These are phyloP conservation scores for Otus sunia DNA, from an alignment of 2,113 vertebrate species.

Conservation along the genomic window DNA sequence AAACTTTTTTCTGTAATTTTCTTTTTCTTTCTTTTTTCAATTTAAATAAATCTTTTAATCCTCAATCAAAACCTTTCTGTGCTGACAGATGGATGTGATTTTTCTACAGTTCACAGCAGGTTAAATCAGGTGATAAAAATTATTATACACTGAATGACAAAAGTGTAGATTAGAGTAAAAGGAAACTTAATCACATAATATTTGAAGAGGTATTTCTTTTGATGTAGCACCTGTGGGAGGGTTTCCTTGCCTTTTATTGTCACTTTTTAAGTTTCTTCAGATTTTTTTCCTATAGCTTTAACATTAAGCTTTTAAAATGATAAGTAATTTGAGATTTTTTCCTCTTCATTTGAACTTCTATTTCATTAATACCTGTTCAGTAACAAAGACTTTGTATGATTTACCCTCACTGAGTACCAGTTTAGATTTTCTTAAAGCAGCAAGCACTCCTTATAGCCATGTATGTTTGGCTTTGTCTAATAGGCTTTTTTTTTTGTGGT, in stretches of 20 bases:
- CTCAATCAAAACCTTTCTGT: neutral
- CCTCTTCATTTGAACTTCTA: conserved; percentile 27
- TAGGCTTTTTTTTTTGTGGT: conserved; percentile 23
- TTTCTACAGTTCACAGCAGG: neutral
- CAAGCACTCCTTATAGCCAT: conserved; percentile 22
- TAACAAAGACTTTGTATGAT: neutral
- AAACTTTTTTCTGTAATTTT: neutral
- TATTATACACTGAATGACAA: neutral
- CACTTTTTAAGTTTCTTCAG: neutral
- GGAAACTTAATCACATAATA: neutral
- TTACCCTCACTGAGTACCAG: neutral
- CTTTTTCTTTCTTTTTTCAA: neutral
- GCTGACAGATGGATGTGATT: neutral
- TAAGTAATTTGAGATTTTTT: neutral
- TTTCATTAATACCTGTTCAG: neutral
- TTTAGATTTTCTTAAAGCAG: conserved; percentile 55
- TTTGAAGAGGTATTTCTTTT: conserved; percentile 14
- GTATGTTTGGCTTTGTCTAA: conserved; percentile 47
- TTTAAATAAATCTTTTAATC: neutral
- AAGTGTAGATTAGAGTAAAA: neutral
- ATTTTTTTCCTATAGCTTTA: neutral
- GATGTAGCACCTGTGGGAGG: neutral
- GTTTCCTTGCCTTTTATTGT: neutral
- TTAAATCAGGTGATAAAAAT: conserved; percentile 1
- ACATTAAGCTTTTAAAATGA: neutral